Evolutionary conservation across 1,140 invertebrate genomes (phyloP).

Genomic region (Temnothorax longispinosus): DNA sequence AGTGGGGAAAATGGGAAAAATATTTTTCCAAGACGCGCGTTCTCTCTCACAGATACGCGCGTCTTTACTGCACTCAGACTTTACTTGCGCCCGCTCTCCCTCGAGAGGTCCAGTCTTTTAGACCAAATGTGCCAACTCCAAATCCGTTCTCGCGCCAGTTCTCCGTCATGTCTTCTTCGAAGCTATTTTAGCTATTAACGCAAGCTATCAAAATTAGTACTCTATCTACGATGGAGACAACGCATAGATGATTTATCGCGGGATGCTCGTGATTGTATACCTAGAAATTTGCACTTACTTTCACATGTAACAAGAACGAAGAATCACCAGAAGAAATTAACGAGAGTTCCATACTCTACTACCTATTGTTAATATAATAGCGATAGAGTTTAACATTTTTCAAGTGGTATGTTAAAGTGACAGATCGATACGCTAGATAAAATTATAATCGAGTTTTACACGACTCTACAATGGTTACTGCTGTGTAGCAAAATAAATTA

Average conservation of each 20-base stretch:
- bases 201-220: not conserved
- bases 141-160: not conserved
- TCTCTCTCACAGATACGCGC: not conserved
- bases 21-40: slow-evolving; percentile 66
- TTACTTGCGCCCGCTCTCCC: not conserved
- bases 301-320: not conserved
- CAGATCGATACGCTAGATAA: not conserved
- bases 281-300: not conserved
- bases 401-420: not conserved
- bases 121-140: slow-evolving; percentile 5
- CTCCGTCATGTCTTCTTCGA: not conserved
- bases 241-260: not conserved
- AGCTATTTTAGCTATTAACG: not conserved
- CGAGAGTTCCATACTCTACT: not conserved
- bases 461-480: not conserved
- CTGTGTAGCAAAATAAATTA: not conserved
- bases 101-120: slow-evolving; percentile 11
- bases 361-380: not conserved
- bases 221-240: too few species aligned
- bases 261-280: not conserved
- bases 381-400: not conserved
- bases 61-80: slow-evolving; percentile 22
- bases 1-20: slow-evolving; percentile 65
- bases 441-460: not conserved
- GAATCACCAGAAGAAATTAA: not conserved